These are phyloP conservation scores for Irena cyanogastra DNA, from an alignment of 2,113 vertebrate genomes.

Conservation along the genomic window DNA sequence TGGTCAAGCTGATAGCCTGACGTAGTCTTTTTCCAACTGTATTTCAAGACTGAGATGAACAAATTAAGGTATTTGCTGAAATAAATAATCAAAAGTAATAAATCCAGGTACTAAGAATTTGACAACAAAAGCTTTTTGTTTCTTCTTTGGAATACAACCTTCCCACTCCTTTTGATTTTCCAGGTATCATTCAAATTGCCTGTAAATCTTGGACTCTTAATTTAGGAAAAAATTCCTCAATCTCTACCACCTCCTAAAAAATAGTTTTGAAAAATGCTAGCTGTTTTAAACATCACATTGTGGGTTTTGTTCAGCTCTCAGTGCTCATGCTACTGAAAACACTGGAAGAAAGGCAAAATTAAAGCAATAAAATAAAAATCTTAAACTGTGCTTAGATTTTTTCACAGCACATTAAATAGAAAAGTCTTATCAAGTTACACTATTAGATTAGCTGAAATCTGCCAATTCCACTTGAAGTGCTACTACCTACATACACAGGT, in stretches of 20 bases:
- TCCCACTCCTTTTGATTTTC: not conserved
- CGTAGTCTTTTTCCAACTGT: not conserved
- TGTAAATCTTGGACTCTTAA: constrained; percentile 26
- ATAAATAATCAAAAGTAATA: constrained; percentile 22
- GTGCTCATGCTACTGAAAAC: not conserved
- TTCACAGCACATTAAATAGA: not conserved
- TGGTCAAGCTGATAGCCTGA: not conserved
- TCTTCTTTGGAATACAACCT: not conserved
- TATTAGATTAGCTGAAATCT: constrained; percentile 4
- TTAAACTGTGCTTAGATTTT: constrained; percentile 17
- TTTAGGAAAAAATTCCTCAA: constrained; percentile 34
- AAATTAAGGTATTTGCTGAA: not conserved
- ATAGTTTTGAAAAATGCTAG: not conserved
- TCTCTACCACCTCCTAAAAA: constrained; percentile 9
- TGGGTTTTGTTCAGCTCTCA: not conserved
- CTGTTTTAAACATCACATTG: not conserved
- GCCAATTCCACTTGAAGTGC: not conserved
- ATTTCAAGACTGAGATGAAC: not conserved
- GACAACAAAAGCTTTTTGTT: constrained; percentile 25
- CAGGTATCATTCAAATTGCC: constrained; percentile 27
- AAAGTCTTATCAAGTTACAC: not conserved
- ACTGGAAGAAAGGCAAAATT: not conserved
- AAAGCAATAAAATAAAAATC: constrained; percentile 16
- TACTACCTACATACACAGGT: not conserved
- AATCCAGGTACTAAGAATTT: constrained; percentile 8